Conservation (phyloP, 2,888 invertebrate genomes). For the Ennomos erosarius region DNA sequence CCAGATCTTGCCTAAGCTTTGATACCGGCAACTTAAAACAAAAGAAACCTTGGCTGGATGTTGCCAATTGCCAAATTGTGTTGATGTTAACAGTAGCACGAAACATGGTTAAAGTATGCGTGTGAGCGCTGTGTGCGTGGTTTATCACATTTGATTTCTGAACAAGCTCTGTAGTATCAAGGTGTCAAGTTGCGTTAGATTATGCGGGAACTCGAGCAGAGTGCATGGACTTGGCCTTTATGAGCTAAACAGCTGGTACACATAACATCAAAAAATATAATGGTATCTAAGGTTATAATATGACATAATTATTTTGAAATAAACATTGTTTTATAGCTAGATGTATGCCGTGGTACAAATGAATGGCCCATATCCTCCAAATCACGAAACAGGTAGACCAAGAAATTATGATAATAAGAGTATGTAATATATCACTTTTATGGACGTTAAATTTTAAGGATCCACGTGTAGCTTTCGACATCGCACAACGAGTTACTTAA, state of each 20-base stretch:
- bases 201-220: conserved; percentile 16
- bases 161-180: conserved; percentile 46
- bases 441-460: conserved; percentile 17
- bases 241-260: no score
- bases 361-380: conserved; percentile 48
- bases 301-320: conserved; percentile 4
- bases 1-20: conserved; percentile 41
- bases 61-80: conserved; percentile 63
- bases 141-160: conserved; percentile 47
- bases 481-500: neutral
- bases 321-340: neutral
- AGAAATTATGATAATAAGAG: conserved; percentile 43
- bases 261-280: no score
- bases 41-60: conserved; percentile 61
- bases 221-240: neutral
- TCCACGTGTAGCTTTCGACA: conserved; percentile 1
- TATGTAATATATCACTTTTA: conserved; percentile 34
- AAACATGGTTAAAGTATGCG: conserved; percentile 50
- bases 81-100: conserved; percentile 48
- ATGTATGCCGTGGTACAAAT: conserved; percentile 48
- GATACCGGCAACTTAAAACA: conserved; percentile 52
- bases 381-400: conserved; percentile 52
- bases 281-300: no score
- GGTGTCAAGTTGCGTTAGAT: conserved; percentile 50
- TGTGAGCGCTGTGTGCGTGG: conserved; percentile 47